Evolutionary conservation across 1,140 invertebrate species (phyloP), one percentile per base, ranked within the genome.

Genomic region (Drosophila ananassae): DNA sequence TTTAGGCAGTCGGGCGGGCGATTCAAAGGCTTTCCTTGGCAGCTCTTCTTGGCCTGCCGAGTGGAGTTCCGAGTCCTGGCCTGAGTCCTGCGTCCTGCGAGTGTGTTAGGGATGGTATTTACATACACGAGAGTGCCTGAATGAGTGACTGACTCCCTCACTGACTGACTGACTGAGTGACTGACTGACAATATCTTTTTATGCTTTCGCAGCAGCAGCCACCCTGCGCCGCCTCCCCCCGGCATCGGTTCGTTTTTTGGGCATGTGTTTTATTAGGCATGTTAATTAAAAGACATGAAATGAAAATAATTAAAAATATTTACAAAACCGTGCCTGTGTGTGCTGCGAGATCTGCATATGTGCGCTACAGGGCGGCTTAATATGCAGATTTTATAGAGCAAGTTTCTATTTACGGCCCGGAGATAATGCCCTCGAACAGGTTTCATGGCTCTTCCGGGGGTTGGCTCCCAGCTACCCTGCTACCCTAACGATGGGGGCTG

Each of bases 221-320:
- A 22, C 54, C n/a, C 34, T 37, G 34, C 41, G 21, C 17, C 21
- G 39, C 34, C 48, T 22, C 39, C 56, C 62, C 53, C 30, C 25
- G n/a, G 24, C 66, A 51, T 61, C 72, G 68, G 58, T 48, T 71
- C 39, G 37, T 68, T 64, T 77, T 77, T 54, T 47, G 58, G 85
- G 76, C 79, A 77, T 89, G 85, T 90, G 87, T 90, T 90, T 90
- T 90, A 90, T 90, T 90, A 90, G 85, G 85, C 85, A 90, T 90
- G 85, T 87, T 90, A 90, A 90, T 90, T 90, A 90, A 90, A 90
- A 90, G 85, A 90, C 85, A 90, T 90, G 85, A 90, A 90, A 90
- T 89, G 83, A 89, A 89, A 89, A 89, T 89, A 89, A 89, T 89
- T 82, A 83, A 89, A 87, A 87, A 89, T 79, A 82, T 87, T 67